These are phyloP conservation scores for Achlya flavicornis DNA, from an alignment of 2,888 invertebrate species.

Conservation along the genomic window DNA sequence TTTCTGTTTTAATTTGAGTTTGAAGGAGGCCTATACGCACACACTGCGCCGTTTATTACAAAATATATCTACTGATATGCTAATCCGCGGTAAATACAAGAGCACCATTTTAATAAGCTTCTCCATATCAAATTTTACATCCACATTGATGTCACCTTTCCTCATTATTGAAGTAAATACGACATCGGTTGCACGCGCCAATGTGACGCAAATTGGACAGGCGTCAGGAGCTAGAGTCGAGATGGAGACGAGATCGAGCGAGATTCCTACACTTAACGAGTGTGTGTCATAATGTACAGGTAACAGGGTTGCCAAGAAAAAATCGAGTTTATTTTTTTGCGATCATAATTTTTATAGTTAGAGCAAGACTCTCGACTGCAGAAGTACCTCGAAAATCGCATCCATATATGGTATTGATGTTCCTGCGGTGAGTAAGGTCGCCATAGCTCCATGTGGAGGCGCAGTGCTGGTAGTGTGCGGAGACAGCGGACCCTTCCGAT, in stretches of 20 bases:
- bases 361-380: too few relatives aligned
- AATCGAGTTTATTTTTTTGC: not conserved
- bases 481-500: too few relatives aligned
- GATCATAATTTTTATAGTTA: too few relatives aligned
- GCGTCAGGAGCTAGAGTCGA: slow-evolving; percentile 51
- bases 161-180: slow-evolving; percentile 46
- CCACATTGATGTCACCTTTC: not conserved
- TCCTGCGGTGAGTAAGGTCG: too few relatives aligned
- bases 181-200: slow-evolving; percentile 48
- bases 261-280: slow-evolving; percentile 61
- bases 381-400: too few relatives aligned
- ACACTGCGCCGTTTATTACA: too few relatives aligned
- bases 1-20: too few relatives aligned
- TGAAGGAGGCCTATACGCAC: too few relatives aligned
- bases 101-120: not conserved
- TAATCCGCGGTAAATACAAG: not conserved
- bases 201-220: slow-evolving; percentile 75
- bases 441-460: too few relatives aligned
- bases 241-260: slow-evolving; percentile 38
- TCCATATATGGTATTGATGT: too few relatives aligned
- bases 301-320: slow-evolving; percentile 46
- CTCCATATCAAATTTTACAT: not conserved
- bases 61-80: not conserved
- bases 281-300: slow-evolving; percentile 43
- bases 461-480: too few relatives aligned